These are phyloP conservation scores for Megalopta genalis DNA, from an alignment of 1,140 invertebrate species.

Conservation along the genomic window DNA sequence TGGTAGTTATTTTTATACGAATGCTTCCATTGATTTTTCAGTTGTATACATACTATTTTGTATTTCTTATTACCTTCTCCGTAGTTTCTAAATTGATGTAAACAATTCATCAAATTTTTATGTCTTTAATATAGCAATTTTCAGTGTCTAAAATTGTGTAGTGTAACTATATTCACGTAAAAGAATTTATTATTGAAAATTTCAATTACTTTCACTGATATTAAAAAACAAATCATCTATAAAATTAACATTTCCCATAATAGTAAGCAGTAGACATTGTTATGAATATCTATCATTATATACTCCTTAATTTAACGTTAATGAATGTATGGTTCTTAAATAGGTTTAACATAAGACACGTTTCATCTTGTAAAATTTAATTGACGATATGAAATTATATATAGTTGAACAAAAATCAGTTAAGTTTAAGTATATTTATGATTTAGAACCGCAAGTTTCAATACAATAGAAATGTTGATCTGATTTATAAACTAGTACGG, in stretches of 20 bases:
- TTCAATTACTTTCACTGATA: background rate
- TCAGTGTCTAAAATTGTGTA: slow-evolving; percentile 23
- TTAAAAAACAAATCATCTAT: slow-evolving; percentile 20
- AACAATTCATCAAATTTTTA: background rate
- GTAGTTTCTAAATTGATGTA: background rate
- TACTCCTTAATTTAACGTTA: background rate
- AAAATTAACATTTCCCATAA: slow-evolving; percentile 10
- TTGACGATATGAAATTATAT: slow-evolving; percentile 74
- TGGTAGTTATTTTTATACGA: background rate
- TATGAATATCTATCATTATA: background rate
- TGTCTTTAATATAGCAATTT: slow-evolving; percentile 16
- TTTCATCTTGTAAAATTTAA: slow-evolving; percentile 73
- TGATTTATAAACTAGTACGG: slow-evolving; percentile 49
- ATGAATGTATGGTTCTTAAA: slow-evolving; percentile 3
- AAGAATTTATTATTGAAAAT: slow-evolving; percentile 17
- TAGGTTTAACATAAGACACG: slow-evolving; percentile 50
- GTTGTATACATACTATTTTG: background rate
- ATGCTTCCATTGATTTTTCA: background rate
- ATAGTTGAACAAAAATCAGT: slow-evolving; percentile 68
- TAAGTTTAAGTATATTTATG: slow-evolving; percentile 67
- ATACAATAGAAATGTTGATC: slow-evolving; percentile 49
- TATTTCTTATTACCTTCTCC: background rate
- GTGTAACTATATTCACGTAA: background rate
- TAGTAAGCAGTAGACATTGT: background rate
- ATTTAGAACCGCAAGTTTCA: slow-evolving; percentile 70